These are phyloP conservation scores for Sycophila sp. DNA, from an alignment of 1,140 invertebrate genomes.

Conservation along the genomic window DNA sequence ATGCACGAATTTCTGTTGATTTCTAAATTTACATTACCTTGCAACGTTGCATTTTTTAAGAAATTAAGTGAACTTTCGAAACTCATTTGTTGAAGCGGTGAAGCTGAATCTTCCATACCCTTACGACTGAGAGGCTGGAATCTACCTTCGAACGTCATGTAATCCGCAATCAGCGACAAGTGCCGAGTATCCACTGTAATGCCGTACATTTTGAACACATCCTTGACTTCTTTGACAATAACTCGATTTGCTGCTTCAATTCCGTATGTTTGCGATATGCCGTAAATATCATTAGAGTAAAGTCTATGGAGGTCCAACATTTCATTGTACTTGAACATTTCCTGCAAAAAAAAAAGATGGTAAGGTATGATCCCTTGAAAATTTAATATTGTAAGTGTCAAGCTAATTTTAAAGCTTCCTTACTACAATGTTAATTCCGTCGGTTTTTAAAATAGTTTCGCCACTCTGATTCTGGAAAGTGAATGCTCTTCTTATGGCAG, in stretches of 20 bases:
- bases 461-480: constrained; percentile 71
- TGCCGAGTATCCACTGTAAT: constrained; percentile 95
- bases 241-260: constrained; percentile 95
- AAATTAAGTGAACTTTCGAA: constrained; percentile 94
- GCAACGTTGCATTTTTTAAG: constrained; percentile 82
- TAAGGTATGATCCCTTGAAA: background rate
- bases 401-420: constrained; percentile 39
- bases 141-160: constrained; percentile 95
- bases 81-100: constrained; percentile 97
- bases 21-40: too few relatives aligned
- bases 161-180: constrained; percentile 93
- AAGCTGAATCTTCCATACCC: constrained; percentile 88
- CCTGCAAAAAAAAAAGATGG: constrained; percentile 61
- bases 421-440: constrained; percentile 92
- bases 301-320: constrained; percentile 87
- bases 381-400: constrained; percentile 14
- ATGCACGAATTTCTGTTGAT: too few relatives aligned
- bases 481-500: constrained; percentile 85
- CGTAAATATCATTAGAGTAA: constrained; percentile 95
- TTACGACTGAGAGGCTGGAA: constrained; percentile 91
- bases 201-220: constrained; percentile 95
- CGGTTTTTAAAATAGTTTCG: constrained; percentile 83
- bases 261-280: constrained; percentile 89
- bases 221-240: constrained; percentile 89
- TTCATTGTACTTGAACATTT: constrained; percentile 85